Evolutionary conservation across 2,113 vertebrate genomes (phyloP), one percentile per base, ranked within the genome.

Genomic region (Garra rufa): DNA sequence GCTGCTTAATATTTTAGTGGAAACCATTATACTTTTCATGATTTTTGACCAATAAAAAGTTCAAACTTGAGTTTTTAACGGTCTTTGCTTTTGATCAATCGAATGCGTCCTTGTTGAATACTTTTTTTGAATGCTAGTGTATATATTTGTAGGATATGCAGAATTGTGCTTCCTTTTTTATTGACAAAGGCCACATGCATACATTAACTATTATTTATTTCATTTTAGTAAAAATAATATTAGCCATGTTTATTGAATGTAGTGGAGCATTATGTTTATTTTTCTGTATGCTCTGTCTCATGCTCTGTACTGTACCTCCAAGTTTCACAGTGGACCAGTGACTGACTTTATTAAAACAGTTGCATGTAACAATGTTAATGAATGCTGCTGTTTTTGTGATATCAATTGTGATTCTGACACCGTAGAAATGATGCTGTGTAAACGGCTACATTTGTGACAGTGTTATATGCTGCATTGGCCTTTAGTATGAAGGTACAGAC

Each of bases 291-390:
- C 44, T 44, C 44, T 34, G 21, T 52, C n/a, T 81, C 52, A 34
- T 75, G 55, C n/a, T n/a, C 38, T 44, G 26, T 5, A 55, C 3
- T 50, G 34, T 34, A n/a, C n/a, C n/a, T n/a, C 15, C 15, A 70
- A 75, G 41, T 48, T 67, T 52, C 34, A 78, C 24, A 48, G 6
- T 76, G 15, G 26, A 76, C 11, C 10, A 52, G 46, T 5, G 50
- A 24, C 43, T 6, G 19, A 48, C 38, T 79, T 19, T 79, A 76
- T 85, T 48, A 26, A 81, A 83, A 13, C 65, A 67, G 44, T 70
- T 85, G 83, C 86, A 87, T 89, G 88, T 67, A 43, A 43, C 61
- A 50, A 28, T 69, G 50, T 87, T 76, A 48, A 61, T 84, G 81
- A 74, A 82, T 67, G 17, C 77, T 82, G 34, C 48, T 82, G 55